Percentiles rank a stretch among this genome's conserved stretches.
Conservation (phyloP, 2,797 vertebrate genomes). For the Zonotrichia albicollis region DNA sequence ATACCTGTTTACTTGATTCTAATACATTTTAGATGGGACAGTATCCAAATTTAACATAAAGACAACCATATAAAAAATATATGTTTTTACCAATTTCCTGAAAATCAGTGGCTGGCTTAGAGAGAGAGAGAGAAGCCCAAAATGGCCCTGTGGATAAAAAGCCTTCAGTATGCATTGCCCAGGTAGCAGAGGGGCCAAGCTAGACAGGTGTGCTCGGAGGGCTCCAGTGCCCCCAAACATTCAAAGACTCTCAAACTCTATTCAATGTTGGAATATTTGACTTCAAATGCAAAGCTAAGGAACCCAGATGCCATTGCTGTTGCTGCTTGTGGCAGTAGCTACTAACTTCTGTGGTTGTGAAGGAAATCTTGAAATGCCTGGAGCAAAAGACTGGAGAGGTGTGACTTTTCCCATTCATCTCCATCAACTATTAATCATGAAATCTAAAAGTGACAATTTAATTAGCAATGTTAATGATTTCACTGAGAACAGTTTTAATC, state of each 20-base stretch:
- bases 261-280: background rate
- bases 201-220: background rate
- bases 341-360: background rate
- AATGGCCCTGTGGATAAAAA: background rate
- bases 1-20: background rate
- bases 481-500: background rate
- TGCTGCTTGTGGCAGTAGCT: background rate
- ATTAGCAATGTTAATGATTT: background rate
- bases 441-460: background rate
- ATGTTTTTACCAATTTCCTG: background rate
- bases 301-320: background rate
- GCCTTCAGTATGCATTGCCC: background rate
- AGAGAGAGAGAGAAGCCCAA: background rate
- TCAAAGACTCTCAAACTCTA: background rate
- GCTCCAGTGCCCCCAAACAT: background rate
- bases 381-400: background rate
- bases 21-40: background rate
- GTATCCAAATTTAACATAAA: background rate
- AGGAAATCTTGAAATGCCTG: background rate
- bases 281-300: background rate
- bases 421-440: background rate
- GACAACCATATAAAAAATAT: background rate
- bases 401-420: background rate
- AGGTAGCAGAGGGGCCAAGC: background rate
- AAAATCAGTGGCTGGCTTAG: background rate